Conservation (phyloP, 2,113 vertebrate genomes). For the Gavialis gangeticus region DNA sequence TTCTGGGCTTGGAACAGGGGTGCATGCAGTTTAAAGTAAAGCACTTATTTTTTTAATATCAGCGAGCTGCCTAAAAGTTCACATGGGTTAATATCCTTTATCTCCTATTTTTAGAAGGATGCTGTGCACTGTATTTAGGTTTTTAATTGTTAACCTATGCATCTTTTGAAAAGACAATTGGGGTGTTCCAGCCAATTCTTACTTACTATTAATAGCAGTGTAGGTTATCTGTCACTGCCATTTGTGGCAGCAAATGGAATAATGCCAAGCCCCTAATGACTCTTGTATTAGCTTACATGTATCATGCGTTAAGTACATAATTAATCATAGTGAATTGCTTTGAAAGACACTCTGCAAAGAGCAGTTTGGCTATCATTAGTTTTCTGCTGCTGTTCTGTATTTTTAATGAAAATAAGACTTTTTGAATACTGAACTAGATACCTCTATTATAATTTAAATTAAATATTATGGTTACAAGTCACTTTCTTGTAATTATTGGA, state of each 20-base stretch:
- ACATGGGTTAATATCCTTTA: neutral
- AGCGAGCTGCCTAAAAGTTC: neutral
- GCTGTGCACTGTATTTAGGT: constrained; percentile 30
- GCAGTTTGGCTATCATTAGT: constrained; percentile 9
- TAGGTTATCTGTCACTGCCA: constrained; percentile 46
- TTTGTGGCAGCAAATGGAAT: constrained; percentile 44
- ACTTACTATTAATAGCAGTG: constrained; percentile 18
- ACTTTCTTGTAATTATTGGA: neutral
- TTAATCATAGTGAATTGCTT: constrained; percentile 36
- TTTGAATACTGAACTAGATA: neutral
- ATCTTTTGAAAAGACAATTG: constrained; percentile 34
- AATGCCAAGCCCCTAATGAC: constrained; percentile 47
- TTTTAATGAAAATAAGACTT: constrained; percentile 37
- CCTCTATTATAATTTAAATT: constrained; percentile 33
- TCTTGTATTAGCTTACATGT: constrained; percentile 47
- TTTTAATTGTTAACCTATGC: constrained; percentile 36
- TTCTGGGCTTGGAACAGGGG: too few relatives aligned
- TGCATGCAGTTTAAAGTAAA: too few relatives aligned
- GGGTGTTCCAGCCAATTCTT: constrained; percentile 36
- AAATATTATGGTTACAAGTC: neutral
- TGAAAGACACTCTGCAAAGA: constrained; percentile 21
- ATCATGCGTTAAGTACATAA: constrained; percentile 38
- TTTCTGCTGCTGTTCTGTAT: constrained; percentile 23
- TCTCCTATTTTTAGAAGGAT: neutral
- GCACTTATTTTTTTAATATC: too few relatives aligned